Percentiles rank a stretch among this genome's conserved stretches.
Conservation (phyloP, 2,113 vertebrate genomes). For the Tetrax tetrax region DNA sequence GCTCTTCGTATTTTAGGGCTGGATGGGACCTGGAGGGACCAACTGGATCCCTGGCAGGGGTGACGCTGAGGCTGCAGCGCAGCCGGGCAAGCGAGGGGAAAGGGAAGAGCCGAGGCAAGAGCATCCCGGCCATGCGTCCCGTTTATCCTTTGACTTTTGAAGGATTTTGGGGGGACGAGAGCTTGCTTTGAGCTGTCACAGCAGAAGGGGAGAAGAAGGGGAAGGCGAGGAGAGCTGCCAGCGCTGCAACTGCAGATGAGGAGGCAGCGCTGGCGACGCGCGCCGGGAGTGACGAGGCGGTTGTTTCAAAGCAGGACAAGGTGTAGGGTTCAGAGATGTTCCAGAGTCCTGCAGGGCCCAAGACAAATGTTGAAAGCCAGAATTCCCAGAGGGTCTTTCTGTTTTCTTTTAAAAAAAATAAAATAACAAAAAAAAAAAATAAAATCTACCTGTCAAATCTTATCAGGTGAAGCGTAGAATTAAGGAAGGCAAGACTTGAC, state of each 20-base stretch:
- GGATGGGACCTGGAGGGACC: background rate
- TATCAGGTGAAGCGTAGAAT: background rate
- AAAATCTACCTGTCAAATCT: slow-evolving; percentile 28
- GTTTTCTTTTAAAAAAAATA: background rate
- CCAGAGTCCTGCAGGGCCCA: slow-evolving; percentile 55
- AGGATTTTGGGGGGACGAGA: background rate
- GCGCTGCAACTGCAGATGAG: slow-evolving; percentile 34
- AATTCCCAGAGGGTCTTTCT: slow-evolving; percentile 42
- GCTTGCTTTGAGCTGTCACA: background rate
- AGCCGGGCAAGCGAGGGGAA: accelerated
- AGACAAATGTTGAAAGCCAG: slow-evolving; percentile 58
- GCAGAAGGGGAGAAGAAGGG: background rate
- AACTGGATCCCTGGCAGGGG: accelerated
- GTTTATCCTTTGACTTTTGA: background rate
- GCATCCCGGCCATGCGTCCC: background rate
- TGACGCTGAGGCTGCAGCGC: background rate
- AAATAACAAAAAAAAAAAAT: background rate
- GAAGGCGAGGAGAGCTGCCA: background rate
- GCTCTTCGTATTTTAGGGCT: background rate
- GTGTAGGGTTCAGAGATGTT: slow-evolving; percentile 50
- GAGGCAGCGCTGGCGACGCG: background rate
- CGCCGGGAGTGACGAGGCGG: background rate
- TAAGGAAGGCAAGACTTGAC: slow-evolving; percentile 16
- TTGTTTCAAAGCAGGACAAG: slow-evolving; percentile 42
- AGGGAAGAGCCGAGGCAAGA: background rate